phyloP scores from a whole-genome alignment of 2,888 invertebrate species.

The Rutpela maculata region DNA sequence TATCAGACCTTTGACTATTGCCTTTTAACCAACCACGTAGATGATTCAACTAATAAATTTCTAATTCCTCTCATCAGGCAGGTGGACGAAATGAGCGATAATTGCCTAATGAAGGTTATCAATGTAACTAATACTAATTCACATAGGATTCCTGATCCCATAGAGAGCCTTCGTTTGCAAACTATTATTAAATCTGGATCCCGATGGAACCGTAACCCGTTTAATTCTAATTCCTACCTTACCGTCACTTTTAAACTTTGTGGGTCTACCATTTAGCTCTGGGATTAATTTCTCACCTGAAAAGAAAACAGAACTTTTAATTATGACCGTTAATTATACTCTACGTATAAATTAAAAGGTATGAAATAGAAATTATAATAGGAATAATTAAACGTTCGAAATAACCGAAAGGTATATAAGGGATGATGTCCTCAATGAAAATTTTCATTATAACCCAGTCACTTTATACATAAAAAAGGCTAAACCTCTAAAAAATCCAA shows the following conservation, averaged over 20 bases:
- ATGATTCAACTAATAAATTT: neutral
- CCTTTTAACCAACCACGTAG: neutral
- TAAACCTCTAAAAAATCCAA: too few relatives aligned
- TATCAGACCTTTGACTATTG: too few relatives aligned
- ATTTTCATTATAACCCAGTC: too few relatives aligned
- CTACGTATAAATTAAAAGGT: neutral
- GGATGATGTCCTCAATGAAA: too few relatives aligned
- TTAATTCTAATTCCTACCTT: constrained; percentile 24
- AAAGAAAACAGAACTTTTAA: constrained; percentile 13
- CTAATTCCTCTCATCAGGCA: neutral
- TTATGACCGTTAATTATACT: neutral
- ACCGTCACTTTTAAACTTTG: constrained; percentile 7
- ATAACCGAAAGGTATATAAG: neutral
- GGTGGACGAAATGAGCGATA: neutral
- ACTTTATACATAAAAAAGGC: too few relatives aligned
- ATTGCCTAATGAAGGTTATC: constrained; percentile 13
- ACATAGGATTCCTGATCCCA: neutral
- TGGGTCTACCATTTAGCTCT: neutral
- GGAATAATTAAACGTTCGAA: neutral
- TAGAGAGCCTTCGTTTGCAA: neutral
- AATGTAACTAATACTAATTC: constrained; percentile 19
- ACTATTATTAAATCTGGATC: constrained; percentile 27
- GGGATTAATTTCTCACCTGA: constrained; percentile 16
- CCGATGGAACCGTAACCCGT: constrained; percentile 14
- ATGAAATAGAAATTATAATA: neutral